Evolutionary conservation across 2,888 invertebrate species (phyloP).

Genomic region (Anarsia innoxiella): DNA sequence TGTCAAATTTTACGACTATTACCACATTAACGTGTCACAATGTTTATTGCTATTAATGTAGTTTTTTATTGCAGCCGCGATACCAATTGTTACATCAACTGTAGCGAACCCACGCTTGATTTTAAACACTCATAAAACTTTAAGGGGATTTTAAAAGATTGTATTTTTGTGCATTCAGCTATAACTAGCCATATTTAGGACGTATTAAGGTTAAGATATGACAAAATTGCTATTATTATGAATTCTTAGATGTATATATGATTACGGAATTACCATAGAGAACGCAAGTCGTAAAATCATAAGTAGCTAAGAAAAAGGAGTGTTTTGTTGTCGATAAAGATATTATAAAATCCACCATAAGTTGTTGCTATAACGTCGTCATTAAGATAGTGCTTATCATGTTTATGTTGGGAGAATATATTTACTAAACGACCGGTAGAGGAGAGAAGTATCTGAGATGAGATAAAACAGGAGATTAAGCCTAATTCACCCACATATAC

Average conservation of each 20-base stretch:
- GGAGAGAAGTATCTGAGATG: conserved; percentile 28
- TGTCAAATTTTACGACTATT: conserved; percentile 47
- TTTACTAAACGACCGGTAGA: conserved; percentile 38
- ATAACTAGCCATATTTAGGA: conserved; percentile 4
- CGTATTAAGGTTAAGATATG: background rate
- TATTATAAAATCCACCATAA: conserved; percentile 45
- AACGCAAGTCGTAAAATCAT: conserved; percentile 5
- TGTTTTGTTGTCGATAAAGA: conserved; percentile 36
- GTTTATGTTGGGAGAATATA: conserved; percentile 45
- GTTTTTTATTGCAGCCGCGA: conserved; percentile 30
- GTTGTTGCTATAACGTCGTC: conserved; percentile 43
- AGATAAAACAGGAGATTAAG: conserved; percentile 51
- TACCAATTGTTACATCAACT: conserved; percentile 20
- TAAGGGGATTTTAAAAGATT: conserved; percentile 6
- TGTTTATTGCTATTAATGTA: conserved; percentile 36
- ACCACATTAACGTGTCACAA: conserved; percentile 36
- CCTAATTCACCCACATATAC: conserved; percentile 52
- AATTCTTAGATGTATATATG: background rate
- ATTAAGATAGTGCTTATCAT: conserved; percentile 60
- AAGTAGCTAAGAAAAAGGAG: conserved; percentile 5
- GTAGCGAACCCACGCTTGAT: conserved; percentile 7
- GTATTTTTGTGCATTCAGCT: background rate
- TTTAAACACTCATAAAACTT: conserved; percentile 11
- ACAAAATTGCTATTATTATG: conserved; percentile 7
- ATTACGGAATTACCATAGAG: conserved; percentile 1